Evolutionary conservation across 2,888 invertebrate genomes (phyloP), one percentile per base, ranked within the genome.

Genomic region (Notocelia uddmanniana): DNA sequence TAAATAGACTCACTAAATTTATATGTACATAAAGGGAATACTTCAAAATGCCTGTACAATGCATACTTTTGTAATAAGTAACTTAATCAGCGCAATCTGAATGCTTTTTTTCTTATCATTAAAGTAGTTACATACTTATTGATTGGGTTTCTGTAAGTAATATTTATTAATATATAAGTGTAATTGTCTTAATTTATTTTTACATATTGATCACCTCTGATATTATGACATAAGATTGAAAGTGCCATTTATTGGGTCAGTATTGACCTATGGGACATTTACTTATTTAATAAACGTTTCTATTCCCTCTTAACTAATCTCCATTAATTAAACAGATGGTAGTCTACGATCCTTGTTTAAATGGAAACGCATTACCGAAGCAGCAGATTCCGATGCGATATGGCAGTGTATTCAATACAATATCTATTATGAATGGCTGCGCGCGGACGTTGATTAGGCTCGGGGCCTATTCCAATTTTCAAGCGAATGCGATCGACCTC

Each of bases 381-480:
- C 81, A 79, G 80, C 86, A 87, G 90, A 89, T 88, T 76, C 78
- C 76, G 77, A 74, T 78, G 73, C 81, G 89, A 90, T 89, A 90
- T 78, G 76, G 77, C 81, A 83, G 83, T n/a, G n/a, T 83, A 88
- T 91, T 90, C 86, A 90, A 90, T 89, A 85, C 88, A 86, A 88
- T 87, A 85, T 86, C 83, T 85, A 87, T 88, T 89, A 90, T 89
- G 88, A 89, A 89, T 89, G 85, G 81, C 79, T 79, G 79, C 75
- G 77, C 85, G 82, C 84, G 85, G 84, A 79, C 83, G 82, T 87
- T 89, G 88, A 90, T 90, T 91, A 89, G 88, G 81, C 79, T 75
- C 81, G 83, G 83, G 85, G 84, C 85, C 82, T 85, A 88, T 87
- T 89, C 87, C 89, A 89, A 91, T 90, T 90, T 91, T 87, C 88